Evolutionary conservation across 2,888 invertebrate genomes (phyloP), one percentile per base, ranked within the genome.

Genomic region (Atrina japonica): DNA sequence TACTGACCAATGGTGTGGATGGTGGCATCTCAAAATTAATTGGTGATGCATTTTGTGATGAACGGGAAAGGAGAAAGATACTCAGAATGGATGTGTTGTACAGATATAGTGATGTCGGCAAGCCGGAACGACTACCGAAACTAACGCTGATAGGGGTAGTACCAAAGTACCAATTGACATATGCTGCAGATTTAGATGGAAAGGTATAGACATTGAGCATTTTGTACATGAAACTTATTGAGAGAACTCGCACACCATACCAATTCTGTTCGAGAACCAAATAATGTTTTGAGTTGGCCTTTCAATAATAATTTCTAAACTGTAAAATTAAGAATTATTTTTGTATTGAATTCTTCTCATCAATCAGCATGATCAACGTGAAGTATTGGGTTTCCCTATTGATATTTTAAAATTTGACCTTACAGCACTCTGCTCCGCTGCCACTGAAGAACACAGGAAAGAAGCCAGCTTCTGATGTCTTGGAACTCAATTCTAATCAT

Each of bases 21-120:
- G 68, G 66, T 21, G 88, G 88, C 1, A 76, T 87, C 5, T 63
- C 86, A 3, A 86, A 86, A 61, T 76, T 87, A 29, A 84, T 90
- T 18, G 89, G 89, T 0, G 86, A 90, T 68, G 88, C 89, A 5
- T 82, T 87, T 6, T 75, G 78, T 3, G 82, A 83, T 47, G 89
- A 89, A 63, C 77, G 81, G 64, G 78, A 77, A 21, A 66, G 85
- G 27, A 67, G 87, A 21, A 70, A 75, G 47, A 73, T 52, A 29
- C 56, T 45, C 35, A 63, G 49, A 1, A 23, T 53, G 3, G 27
- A 61, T 35, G 23, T 43, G 27, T 40, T 58, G n/a, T 29, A 55
- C 18, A 35, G 50, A 11, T 58, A 55, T n/a, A 41, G 56, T n/a
- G 30, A 55, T 14, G 43, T 59, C 9, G 23, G 29, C 7, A 59